phyloP scores from a whole-genome alignment of 2,797 vertebrate genomes.

The Numenius phaeopus region DNA sequence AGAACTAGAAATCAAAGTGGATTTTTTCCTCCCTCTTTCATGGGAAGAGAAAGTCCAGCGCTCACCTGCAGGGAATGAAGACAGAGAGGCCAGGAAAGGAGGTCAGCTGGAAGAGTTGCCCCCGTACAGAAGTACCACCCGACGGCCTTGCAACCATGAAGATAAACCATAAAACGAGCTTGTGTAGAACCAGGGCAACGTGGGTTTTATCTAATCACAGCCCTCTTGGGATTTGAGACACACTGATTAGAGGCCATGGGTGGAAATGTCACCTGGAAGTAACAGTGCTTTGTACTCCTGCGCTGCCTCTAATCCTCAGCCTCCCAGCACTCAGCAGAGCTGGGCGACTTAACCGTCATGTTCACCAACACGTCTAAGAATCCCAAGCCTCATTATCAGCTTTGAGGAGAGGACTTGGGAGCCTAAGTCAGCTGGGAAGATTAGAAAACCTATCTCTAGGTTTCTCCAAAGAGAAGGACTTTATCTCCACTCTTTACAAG shows the following conservation, averaged over 20 bases:
- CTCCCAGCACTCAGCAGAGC: not conserved
- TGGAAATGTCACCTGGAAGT: not conserved
- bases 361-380: not conserved
- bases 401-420: slow-evolving; percentile 65
- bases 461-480: not conserved
- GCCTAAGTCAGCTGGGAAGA: slow-evolving; percentile 43
- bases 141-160: not conserved
- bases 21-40: rapidly evolving
- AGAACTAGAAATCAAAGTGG: not conserved
- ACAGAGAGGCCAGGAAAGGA: not conserved
- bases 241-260: not conserved
- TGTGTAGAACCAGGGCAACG: not conserved
- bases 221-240: not conserved
- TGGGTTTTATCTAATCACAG: not conserved
- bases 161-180: not conserved
- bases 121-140: not conserved
- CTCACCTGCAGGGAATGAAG: not conserved
- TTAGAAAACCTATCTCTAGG: not conserved
- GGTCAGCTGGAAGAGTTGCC: not conserved
- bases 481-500: not conserved
- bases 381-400: slow-evolving; percentile 6
- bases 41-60: not conserved
- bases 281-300: not conserved
- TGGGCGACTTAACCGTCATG: not conserved
- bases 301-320: not conserved